Evolutionary conservation across 2,797 vertebrate species (phyloP).

Genomic region (Pipistrellus pygmaeus): DNA sequence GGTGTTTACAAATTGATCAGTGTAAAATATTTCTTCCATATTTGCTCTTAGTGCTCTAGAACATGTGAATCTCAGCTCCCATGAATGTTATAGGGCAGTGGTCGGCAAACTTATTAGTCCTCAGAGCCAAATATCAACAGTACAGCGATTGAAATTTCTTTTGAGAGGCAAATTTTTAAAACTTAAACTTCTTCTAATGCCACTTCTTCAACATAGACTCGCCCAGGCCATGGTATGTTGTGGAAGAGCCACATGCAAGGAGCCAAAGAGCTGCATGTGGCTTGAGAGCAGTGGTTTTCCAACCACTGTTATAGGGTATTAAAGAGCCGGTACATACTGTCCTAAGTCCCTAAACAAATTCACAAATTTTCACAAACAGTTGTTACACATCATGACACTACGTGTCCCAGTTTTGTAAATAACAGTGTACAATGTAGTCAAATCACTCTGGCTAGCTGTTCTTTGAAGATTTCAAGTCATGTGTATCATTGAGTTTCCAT

Average conservation of each 20-base stretch:
- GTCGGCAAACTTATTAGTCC: no score
- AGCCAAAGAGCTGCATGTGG: no score
- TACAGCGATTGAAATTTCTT: no score
- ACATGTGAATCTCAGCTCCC: not conserved
- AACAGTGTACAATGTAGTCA: not conserved
- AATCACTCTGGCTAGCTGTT: not conserved
- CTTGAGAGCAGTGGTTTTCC: no score
- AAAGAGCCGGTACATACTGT: not conserved
- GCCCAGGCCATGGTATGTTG: no score
- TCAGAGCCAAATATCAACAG: no score
- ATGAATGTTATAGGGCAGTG: no score
- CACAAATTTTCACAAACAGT: not conserved
- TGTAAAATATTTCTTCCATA: not conserved
- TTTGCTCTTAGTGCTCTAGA: not conserved
- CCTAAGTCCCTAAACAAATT: not conserved
- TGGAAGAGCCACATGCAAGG: no score
- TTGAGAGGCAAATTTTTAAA: no score
- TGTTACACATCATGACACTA: not conserved
- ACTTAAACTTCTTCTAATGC: no score
- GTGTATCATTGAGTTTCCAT: not conserved
- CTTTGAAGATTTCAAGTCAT: conserved; percentile 21
- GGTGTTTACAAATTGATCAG: not conserved
- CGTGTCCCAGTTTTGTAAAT: not conserved
- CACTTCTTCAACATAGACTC: no score
- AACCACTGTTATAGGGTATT: not conserved